A percentile compares a stretch with the other conserved stretches of the same genome.
Evolutionary conservation across 2,888 invertebrate genomes (phyloP).

Genomic region (Encarsia formosa): DNA sequence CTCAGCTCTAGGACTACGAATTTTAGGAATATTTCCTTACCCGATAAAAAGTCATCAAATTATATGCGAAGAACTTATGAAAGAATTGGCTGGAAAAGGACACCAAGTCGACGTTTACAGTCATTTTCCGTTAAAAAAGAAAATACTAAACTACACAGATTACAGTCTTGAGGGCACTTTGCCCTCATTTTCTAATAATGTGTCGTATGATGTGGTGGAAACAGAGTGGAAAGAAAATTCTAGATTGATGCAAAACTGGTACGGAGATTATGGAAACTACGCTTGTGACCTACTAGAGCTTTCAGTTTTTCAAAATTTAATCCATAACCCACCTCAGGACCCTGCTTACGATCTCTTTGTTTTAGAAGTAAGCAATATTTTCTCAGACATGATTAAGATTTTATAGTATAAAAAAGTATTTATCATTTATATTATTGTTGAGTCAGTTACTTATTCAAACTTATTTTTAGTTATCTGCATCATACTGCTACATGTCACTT

Average conservation of each 20-base stretch:
- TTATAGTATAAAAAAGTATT: neutral
- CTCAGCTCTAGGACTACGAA: constrained; percentile 39
- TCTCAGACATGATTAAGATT: neutral
- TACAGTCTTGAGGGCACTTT: constrained; percentile 28
- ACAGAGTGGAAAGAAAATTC: neutral
- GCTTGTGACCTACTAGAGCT: constrained; percentile 25
- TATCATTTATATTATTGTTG: neutral
- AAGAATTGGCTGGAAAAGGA: constrained; percentile 48
- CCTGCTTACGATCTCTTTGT: constrained; percentile 32
- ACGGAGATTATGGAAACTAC: constrained; percentile 3
- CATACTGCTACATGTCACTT: neutral
- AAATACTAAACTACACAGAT: constrained; percentile 31
- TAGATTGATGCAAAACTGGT: constrained; percentile 16
- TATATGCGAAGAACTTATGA: constrained; percentile 49
- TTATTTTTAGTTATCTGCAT: constrained; percentile 33
- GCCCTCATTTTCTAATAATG: constrained; percentile 14
- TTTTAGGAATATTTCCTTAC: constrained; percentile 51
- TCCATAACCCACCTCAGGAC: constrained; percentile 29
- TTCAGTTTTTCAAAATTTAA: constrained; percentile 22
- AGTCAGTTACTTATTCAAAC: neutral
- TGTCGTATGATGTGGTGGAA: neutral
- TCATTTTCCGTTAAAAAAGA: constrained; percentile 32
- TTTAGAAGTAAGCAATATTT: constrained; percentile 30
- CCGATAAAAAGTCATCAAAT: constrained; percentile 52
- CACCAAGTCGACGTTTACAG: constrained; percentile 50